Conservation (phyloP, 2,797 vertebrate genomes). For the Esox masquinongy region DNA sequence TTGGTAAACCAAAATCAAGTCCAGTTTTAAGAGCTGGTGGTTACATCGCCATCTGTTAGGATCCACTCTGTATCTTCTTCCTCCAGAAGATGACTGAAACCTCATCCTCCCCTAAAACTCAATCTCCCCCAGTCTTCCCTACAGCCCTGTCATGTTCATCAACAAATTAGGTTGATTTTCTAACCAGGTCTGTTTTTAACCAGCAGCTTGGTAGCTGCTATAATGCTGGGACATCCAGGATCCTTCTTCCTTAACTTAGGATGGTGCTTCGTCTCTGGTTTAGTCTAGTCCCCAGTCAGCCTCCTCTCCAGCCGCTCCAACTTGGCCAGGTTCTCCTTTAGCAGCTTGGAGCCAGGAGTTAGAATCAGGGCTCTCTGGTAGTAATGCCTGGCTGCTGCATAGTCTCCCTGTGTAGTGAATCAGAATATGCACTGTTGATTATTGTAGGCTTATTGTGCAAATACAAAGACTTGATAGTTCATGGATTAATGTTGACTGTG, state of each 20-base stretch:
- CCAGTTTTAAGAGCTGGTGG: neutral
- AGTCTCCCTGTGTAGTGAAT: constrained; percentile 82
- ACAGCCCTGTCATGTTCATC: neutral
- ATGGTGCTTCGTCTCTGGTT: neutral
- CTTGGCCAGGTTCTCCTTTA: constrained; percentile 95
- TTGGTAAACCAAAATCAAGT: no score
- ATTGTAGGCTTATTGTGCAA: neutral
- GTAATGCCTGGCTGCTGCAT: constrained; percentile 85
- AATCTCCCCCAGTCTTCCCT: neutral
- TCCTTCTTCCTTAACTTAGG: neutral
- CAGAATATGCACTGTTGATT: neutral
- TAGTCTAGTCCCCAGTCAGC: constrained; percentile 71
- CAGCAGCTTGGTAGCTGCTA: neutral
- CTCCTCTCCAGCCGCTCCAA: constrained; percentile 90
- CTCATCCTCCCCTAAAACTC: constrained; percentile 1
- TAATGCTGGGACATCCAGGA: constrained; percentile 21
- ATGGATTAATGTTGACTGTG: neutral
- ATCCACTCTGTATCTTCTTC: constrained; percentile 6
- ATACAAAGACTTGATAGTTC: neutral
- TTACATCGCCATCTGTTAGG: neutral
- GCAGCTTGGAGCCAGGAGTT: constrained; percentile 88
- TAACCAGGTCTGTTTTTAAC: constrained; percentile 11
- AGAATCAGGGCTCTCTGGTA: constrained; percentile 89
- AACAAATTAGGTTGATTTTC: neutral
- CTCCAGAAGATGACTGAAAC: constrained; percentile 4